Evolutionary conservation across 2,888 invertebrate genomes (phyloP), one percentile per base, ranked within the genome.

Genomic region (Scaptomyza flava): DNA sequence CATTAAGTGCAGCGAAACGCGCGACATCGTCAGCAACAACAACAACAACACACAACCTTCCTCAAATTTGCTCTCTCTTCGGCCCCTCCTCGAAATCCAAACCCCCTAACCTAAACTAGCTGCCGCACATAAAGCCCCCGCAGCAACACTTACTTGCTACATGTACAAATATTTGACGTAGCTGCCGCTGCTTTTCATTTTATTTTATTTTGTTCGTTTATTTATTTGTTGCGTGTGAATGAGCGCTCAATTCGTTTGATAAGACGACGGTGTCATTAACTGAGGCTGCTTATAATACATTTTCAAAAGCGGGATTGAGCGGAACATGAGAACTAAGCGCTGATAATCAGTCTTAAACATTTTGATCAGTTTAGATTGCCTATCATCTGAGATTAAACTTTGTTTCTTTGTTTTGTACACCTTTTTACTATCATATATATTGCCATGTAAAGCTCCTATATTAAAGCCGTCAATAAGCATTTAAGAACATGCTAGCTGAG

Each of bases 171-270:
- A 76, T 82, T 87, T 85, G 65, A 45, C 38, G 66, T 63, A 51
- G 72, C 62, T 60, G 53, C 51, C 30, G 42, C 27, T 27, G 27
- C 27, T 27, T 6, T 38, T 46, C 30, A n/a, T n/a, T n/a, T n/a
- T n/a, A n/a, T 9, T 27, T 50, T 34, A 36, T 51, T 56, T 65
- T 60, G 42, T 56, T 27, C 27, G 51, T 58, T 42, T 68, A 80
- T 76, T 73, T 73, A 73, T 87, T 82, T 72, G 80, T 72, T 82
- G 86, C 86, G 88, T 87, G 82, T 72, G 88, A 85, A 85, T 85
- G 79, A 82, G 86, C 68, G 86, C 82, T 82, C 86, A 77, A 82
- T 77, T 79, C 68, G 73, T 66, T 79, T 83, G 82, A 83, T 88
- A 82, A 82, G 88, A 79, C 68, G 68, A 58, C 64, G 61, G 31